Evolutionary conservation across 2,113 vertebrate genomes (phyloP), one percentile per base, ranked within the genome.

Genomic region (Pundamilia nyererei): DNA sequence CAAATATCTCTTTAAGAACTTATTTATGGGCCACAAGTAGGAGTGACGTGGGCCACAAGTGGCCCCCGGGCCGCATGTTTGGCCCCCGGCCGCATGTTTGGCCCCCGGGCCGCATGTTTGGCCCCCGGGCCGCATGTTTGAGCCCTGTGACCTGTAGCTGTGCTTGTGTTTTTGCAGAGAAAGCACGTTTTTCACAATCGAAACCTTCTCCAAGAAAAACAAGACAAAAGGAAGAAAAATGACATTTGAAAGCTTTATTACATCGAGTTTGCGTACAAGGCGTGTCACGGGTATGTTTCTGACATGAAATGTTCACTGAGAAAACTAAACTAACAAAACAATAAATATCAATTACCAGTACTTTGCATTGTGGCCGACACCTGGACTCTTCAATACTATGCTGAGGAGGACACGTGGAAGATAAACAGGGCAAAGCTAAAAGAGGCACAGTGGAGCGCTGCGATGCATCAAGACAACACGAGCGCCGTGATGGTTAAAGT

Each of bases 241-340:
- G 33, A 77, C 35, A 80, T 87, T 79, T 83, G 5, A 88, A 94
- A 91, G 89, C 87, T 95, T 96, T 96, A 95, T 94, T 94, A 87
- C 90, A 94, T 94, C 91, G 56, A 86, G 81, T 92, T 91, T 90
- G 89, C 93, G 86, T 95, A 95, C 92, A 95, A 84, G 89, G 90
- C 21, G 24, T 90, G 80, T 92, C 85, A 86, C 83, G 53, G 86
- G 70, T 91, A 65, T 90, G 87, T 77, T 49, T 65, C 75, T 84
- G 33, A 89, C 79, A 92, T 79, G 77, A 93, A 89, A 93, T 91
- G 81, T 84, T 77, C 70, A 77, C 62, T 92, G 89, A 95, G 62
- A 88, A 92, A 90, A 89, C 89, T n/a, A 83, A 88, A 89, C 51
- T 21, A 75, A 81, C 70, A 84, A 82, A 90, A 93, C 56, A 92